Evolutionary conservation across 1,140 invertebrate genomes (phyloP).

Genomic region (Micrasema minimum): DNA sequence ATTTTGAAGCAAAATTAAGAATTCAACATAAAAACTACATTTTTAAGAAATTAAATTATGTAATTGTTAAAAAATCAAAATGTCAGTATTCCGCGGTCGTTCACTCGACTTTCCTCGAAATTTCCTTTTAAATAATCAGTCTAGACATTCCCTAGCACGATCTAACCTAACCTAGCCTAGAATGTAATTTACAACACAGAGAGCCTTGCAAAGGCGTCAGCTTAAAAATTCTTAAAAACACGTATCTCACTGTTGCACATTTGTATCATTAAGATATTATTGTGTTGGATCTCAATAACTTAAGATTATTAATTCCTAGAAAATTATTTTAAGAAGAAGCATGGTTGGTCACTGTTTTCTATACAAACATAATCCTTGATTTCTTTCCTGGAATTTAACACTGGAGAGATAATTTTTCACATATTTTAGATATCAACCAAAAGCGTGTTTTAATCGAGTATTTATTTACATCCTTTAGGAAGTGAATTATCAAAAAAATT

Average conservation of each 20-base stretch:
- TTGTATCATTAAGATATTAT: neutral
- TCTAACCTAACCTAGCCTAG: conserved; percentile 26
- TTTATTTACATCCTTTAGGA: neutral
- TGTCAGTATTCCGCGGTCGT: conserved; percentile 37
- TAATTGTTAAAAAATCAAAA: neutral
- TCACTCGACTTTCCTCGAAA: conserved; percentile 20
- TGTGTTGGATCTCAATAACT: neutral
- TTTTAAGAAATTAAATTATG: neutral
- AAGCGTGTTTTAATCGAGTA: neutral
- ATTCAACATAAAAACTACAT: neutral
- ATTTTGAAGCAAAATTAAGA: neutral
- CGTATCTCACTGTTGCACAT: neutral
- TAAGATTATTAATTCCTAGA: neutral
- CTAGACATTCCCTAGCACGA: conserved; percentile 50
- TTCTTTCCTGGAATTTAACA: too few relatives aligned
- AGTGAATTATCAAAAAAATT: too few relatives aligned
- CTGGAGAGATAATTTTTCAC: too few relatives aligned
- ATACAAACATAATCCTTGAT: too few relatives aligned
- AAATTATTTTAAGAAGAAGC: too few relatives aligned
- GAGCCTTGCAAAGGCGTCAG: conserved; percentile 5
- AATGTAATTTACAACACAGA: conserved; percentile 17
- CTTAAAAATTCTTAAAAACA: conserved; percentile 7
- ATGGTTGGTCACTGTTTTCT: neutral
- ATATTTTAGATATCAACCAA: too few relatives aligned
- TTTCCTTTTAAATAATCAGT: conserved; percentile 49